phyloP scores from a whole-genome alignment of 1,140 invertebrate species.

The Meloidogyne chitwoodi region DNA sequence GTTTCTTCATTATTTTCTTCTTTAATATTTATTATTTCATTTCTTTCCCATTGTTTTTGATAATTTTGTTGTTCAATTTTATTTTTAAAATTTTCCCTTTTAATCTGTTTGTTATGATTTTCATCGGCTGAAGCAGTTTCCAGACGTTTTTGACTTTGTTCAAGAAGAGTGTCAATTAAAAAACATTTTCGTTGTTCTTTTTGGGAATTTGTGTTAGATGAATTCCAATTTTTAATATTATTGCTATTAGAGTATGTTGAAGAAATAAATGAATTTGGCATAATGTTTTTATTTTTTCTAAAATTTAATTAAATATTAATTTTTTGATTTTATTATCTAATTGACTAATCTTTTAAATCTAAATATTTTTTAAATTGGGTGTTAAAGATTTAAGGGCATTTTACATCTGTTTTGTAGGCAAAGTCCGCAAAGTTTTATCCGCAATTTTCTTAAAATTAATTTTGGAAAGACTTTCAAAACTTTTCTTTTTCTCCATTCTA shows the following conservation, averaged over 20 bases:
- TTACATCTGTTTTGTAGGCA: no score
- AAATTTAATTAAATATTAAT: no score
- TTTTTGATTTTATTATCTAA: no score
- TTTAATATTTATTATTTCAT: neutral
- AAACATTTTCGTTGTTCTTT: conserved; percentile 29
- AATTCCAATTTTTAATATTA: neutral
- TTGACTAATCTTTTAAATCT: no score
- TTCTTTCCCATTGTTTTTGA: neutral
- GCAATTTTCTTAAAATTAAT: no score
- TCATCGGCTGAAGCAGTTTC: neutral
- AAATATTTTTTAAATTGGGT: no score
- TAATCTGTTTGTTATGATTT: no score
- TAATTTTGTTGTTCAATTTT: neutral
- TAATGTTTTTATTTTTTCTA: neutral
- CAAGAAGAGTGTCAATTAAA: conserved; percentile 38
- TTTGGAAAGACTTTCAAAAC: no score
- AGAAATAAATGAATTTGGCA: neutral
- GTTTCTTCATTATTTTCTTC: conserved; percentile 7
- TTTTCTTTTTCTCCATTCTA: no score
- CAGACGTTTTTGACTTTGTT: conserved; percentile 37
- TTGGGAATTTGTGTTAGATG: no score
- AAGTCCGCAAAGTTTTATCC: no score
- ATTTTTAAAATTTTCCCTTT: neutral
- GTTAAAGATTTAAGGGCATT: no score
- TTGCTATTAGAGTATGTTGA: neutral